These are phyloP conservation scores for Noctilio leporinus DNA, from an alignment of 2,113 vertebrate species.

Conservation along the genomic window DNA sequence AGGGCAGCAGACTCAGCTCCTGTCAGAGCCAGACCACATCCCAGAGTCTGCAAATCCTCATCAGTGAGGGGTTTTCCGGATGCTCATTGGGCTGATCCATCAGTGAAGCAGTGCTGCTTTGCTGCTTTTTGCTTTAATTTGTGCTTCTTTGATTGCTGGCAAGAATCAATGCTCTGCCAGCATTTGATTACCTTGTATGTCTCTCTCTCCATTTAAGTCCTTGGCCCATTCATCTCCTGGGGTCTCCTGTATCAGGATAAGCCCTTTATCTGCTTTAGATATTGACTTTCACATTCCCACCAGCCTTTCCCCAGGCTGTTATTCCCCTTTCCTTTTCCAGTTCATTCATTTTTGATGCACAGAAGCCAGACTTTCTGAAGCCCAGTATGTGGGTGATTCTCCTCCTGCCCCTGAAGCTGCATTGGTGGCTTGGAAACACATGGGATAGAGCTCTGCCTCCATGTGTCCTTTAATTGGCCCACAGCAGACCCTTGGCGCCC, in stretches of 20 bases:
- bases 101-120: background rate
- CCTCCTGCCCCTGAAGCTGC: no score
- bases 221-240: background rate
- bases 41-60: background rate
- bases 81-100: background rate
- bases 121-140: background rate
- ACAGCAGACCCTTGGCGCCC: accelerated
- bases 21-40: background rate
- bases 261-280: background rate
- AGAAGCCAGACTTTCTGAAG: background rate
- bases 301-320: background rate
- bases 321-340: background rate
- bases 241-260: background rate
- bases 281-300: background rate
- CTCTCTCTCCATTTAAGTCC: background rate
- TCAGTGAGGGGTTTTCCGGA: background rate
- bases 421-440: accelerated
- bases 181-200: background rate
- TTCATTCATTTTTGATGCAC: background rate
- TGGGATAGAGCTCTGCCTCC: accelerated
- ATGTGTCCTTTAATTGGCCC: background rate
- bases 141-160: background rate
- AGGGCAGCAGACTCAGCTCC: accelerated
- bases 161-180: background rate
- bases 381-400: background rate